Conservation (phyloP, 2,888 invertebrate genomes). For the Orthosia gothica region DNA sequence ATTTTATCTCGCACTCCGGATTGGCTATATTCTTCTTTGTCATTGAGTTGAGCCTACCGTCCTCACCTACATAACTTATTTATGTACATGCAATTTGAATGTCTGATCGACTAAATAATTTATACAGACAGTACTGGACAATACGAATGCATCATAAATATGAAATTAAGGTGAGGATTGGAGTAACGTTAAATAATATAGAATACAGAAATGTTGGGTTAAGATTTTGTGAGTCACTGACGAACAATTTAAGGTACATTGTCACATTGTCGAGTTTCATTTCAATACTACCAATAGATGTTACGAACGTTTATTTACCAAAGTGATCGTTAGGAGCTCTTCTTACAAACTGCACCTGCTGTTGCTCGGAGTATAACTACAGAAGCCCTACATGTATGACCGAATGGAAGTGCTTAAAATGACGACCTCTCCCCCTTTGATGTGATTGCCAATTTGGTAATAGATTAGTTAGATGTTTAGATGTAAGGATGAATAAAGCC, state of each 20-base stretch:
- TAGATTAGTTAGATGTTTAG: neutral
- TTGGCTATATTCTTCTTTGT: slow-evolving; percentile 40
- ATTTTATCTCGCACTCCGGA: slow-evolving; percentile 20
- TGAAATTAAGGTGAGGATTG: slow-evolving; percentile 22
- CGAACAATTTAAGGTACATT: neutral
- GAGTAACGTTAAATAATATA: slow-evolving; percentile 11
- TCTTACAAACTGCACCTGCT: neutral
- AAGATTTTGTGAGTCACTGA: slow-evolving; percentile 10
- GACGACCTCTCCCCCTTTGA: neutral
- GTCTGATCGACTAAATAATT: slow-evolving; percentile 60
- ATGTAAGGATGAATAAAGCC: neutral
- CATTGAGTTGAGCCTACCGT: slow-evolving; percentile 36
- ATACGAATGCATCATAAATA: slow-evolving; percentile 50
- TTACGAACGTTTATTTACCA: neutral
- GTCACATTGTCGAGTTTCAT: neutral
- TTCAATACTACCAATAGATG: slow-evolving; percentile 5
- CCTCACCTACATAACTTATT: slow-evolving; percentile 50
- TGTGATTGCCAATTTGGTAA: slow-evolving; percentile 18
- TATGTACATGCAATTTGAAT: slow-evolving; percentile 63
- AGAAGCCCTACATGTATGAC: neutral
- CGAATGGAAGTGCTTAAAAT: slow-evolving; percentile 1
- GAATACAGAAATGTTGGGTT: slow-evolving; percentile 9
- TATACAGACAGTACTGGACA: slow-evolving; percentile 31
- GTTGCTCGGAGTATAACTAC: neutral
- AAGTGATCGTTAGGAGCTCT: neutral